Percentiles rank a stretch among this genome's conserved stretches.
Evolutionary conservation across 2,888 invertebrate genomes (phyloP).

Genomic region (Ophioninae sp.): DNA sequence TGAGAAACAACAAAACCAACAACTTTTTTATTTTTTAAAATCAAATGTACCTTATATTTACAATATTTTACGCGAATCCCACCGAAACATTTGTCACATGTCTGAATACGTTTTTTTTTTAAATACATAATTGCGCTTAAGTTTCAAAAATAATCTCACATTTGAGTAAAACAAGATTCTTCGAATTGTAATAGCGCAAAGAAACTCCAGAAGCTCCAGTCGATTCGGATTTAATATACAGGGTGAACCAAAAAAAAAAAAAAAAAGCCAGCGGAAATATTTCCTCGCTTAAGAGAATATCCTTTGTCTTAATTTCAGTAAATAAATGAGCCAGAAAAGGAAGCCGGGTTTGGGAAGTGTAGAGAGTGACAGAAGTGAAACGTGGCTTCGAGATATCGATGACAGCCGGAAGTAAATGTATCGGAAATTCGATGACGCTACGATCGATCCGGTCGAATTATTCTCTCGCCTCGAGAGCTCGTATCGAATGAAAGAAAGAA

Average conservation of each 20-base stretch:
- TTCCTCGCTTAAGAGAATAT: not conserved
- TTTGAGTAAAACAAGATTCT: too few relatives aligned
- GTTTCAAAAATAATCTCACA: too few relatives aligned
- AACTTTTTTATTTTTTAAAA: too few relatives aligned
- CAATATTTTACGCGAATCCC: too few relatives aligned
- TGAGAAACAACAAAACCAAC: too few relatives aligned
- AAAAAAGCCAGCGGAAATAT: not conserved
- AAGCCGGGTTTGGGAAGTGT: constrained; percentile 36
- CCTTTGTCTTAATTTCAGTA: constrained; percentile 58
- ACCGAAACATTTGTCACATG: too few relatives aligned
- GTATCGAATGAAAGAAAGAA: not conserved
- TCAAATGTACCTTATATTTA: too few relatives aligned
- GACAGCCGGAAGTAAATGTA: constrained; percentile 19
- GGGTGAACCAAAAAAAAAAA: not conserved
- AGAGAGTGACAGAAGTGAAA: constrained; percentile 23
- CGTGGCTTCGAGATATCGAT: constrained; percentile 19
- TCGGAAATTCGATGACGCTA: constrained; percentile 21
- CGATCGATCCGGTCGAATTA: constrained; percentile 8
- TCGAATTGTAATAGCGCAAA: too few relatives aligned
- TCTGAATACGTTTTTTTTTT: too few relatives aligned
- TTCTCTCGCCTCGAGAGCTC: constrained; percentile 5
- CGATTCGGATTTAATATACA: not conserved
- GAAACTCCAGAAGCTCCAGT: not conserved
- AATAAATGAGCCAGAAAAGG: constrained; percentile 12
- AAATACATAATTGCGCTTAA: too few relatives aligned